Evolutionary conservation across 2,797 vertebrate genomes (phyloP), one percentile per base, ranked within the genome.

Genomic region (Smutsia gigantea): DNA sequence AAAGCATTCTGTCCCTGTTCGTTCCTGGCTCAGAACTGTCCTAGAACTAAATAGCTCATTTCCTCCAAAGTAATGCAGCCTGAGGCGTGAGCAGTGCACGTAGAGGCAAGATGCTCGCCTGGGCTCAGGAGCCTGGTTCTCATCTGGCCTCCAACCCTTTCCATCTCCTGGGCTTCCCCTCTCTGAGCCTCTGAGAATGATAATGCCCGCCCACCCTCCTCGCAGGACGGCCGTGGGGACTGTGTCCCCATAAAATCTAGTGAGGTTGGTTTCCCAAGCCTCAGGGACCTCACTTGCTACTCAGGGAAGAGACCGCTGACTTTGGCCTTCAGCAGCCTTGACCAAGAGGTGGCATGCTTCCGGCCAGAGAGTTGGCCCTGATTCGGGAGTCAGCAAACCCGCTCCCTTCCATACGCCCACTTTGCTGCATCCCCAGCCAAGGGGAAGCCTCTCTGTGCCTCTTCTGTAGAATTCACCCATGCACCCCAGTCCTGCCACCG

Each of bases 281-380:
- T 34, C 57, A 4, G 68, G 69, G 72, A n/a, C 69, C 61, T 63
- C 85, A 31, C 82, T 51, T 34, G 72, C 66, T 91, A 74, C 96
- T 97, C 95, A 93, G 95, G 96, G 89, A 96, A 53, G 82, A 78
- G 94, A 66, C 91, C 8, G 0, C 79, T 17, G 84, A 49, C 64
- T 69, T 59, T 25, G 81, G 59, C 64, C 93, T 90, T 86, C 53
- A 8, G 29, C 46, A 4, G 46, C 39, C 2, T 29, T 21, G 78
- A 14, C 87, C 0, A 0, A 6, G 4, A 46, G 18, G 39, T 3
- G 0, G 2, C 8, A 0, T 1, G 13, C 39, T 46, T 72, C 31
- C 31, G 9, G 27, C n/a, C 11, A 0, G 0, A 66, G 61, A 37
- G 14, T 29, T 17, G 9, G 2, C 13, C 53, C 21, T 14, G 31